Base-by-base conservation (phyloP, 1,140 invertebrate genomes). In the Hyles vespertilio region DNA sequence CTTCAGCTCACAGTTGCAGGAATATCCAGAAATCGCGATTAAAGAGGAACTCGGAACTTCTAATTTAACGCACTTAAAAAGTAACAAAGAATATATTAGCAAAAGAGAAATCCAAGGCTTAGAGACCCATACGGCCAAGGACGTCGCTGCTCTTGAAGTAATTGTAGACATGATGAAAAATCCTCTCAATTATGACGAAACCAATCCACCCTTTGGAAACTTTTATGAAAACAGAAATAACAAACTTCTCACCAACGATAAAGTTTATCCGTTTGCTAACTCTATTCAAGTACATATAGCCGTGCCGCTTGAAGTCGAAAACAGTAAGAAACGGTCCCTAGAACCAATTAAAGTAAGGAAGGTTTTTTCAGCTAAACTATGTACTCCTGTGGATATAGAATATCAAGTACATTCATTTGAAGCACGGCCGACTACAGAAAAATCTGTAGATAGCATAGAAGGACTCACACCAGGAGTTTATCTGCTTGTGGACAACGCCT, bases 61-160 rank as follows among this genome's bases (percentile, higher is more conserved):
- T 40, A 40, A 40, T 40, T 5, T 40, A 40, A 40, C 36, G 8
- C 5, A 40, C 36, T 5, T 40, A 5, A 5, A 40, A 5, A 8
- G 8, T 40, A 40, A 40, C 8, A 40, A 40, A 40, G 36, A 40
- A 5, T 40, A 5, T 40, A 40, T 40, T 8, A 40, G 0, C 36
- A 40, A 40, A 8, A 40, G 36, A 40, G 36, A 40, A 40, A 40
- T 40, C 8, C 36, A 40, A 40, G 8, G 36, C 36, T 40, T 8
- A 40, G 36, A 8, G 36, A 40, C 36, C 4, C 36, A 40, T 47
- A 82, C 77, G 5, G 79, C 74, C 0, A 77, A 72, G 64, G 69
- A 81, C 34, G 80, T 83, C 0, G 78, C 74, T 11, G 76, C 74
- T 1, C 48, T 81, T 49, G 80, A 83, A 67, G 70, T 83, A 0